Evolutionary conservation across 1,140 invertebrate species (phyloP).

Genomic region (Solenopsis fugax): DNA sequence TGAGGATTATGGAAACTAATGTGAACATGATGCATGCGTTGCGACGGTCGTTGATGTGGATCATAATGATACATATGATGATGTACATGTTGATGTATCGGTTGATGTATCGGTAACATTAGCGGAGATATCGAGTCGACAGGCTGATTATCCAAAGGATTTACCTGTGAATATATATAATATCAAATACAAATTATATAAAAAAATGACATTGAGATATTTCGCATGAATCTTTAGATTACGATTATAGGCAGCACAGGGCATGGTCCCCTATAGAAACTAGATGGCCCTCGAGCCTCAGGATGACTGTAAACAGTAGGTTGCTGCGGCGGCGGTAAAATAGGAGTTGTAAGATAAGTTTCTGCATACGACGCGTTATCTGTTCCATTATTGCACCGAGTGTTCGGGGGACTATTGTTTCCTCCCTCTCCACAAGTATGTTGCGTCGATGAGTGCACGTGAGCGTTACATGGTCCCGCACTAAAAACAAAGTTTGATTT

Average conservation of each 20-base stretch:
- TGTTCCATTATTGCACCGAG: conserved; percentile 70
- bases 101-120: conserved; percentile 72
- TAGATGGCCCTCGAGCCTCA: conserved; percentile 83
- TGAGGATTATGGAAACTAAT: conserved; percentile 84
- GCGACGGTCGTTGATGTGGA: conserved; percentile 78
- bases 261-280: conserved; percentile 73
- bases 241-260: conserved; percentile 77
- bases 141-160: conserved; percentile 68
- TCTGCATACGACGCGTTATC: conserved; percentile 67
- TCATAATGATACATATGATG: conserved; percentile 90
- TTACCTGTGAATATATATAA: conserved; percentile 68
- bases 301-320: conserved; percentile 87
- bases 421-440: conserved; percentile 67
- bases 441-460: conserved; percentile 75
- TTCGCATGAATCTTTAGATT: conserved; percentile 45
- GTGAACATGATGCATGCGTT: conserved; percentile 87
- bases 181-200: conserved; percentile 32
- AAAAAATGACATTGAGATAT: background rate
- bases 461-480: conserved; percentile 75
- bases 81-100: conserved; percentile 88
- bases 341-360: conserved; percentile 75
- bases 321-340: conserved; percentile 83
- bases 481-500: conserved; percentile 64
- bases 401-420: conserved; percentile 72
- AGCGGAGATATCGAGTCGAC: conserved; percentile 62